A percentile compares a stretch with the other conserved stretches of the same genome.
These are phyloP conservation scores for Oreochromis aureus DNA, from an alignment of 2,113 vertebrate genomes.

Conservation along the genomic window DNA sequence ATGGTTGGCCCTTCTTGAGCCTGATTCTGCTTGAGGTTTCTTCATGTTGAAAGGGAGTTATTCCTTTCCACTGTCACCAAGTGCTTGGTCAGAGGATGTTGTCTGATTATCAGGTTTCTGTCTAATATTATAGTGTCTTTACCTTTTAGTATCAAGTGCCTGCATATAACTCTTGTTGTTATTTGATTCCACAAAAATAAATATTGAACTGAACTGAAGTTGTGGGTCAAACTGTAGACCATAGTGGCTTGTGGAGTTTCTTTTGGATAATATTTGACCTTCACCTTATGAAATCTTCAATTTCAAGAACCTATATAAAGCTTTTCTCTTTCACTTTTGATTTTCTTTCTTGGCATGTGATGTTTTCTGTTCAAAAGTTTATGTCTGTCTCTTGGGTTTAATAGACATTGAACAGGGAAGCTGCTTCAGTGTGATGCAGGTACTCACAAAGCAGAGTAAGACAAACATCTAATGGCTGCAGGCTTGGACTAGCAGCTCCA, in stretches of 20 bases:
- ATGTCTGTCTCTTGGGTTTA: background rate
- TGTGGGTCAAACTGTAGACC: background rate
- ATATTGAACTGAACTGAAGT: background rate
- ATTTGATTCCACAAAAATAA: background rate
- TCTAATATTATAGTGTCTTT: background rate
- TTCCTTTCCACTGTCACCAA: background rate
- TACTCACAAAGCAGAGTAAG: background rate
- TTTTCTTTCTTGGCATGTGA: background rate
- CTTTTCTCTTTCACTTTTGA: background rate
- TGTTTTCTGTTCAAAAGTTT: background rate
- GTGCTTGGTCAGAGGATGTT: background rate
- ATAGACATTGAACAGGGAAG: background rate
- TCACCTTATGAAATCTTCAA: background rate
- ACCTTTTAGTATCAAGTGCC: background rate
- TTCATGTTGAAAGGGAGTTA: background rate
- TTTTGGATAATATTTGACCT: background rate
- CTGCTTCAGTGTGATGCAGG: background rate
- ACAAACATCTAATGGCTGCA: background rate
- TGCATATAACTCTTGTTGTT: background rate
- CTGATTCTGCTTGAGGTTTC: background rate
- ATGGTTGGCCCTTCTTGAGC: background rate
- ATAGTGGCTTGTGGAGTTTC: background rate
- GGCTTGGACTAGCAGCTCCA: background rate
- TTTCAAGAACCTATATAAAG: background rate
- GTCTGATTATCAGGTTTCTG: background rate